phyloP scores from a whole-genome alignment of 2,888 invertebrate species.

The Dolichopus griseipennis region DNA sequence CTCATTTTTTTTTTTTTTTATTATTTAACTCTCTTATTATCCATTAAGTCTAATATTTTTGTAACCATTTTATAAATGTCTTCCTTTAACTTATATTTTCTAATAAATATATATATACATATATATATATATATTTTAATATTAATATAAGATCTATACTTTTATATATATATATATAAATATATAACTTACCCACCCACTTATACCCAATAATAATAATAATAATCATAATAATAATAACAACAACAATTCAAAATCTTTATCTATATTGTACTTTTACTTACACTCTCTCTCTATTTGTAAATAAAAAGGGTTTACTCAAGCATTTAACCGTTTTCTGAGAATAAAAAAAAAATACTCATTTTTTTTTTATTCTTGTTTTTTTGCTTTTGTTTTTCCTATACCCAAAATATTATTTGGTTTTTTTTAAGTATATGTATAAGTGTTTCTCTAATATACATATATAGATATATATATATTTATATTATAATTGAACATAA shows the following conservation, averaged over 20 bases:
- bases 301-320: constrained; percentile 3
- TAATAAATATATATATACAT: not conserved
- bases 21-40: constrained; percentile 6
- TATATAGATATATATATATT: not conserved
- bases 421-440: not conserved
- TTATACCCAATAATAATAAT: not conserved
- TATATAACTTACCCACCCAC: not conserved
- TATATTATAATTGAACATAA: not conserved
- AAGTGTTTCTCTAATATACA: not conserved
- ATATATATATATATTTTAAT: constrained; percentile 1
- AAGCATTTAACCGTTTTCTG: constrained; percentile 5
- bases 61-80: constrained; percentile 6
- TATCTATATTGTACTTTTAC: constrained; percentile 3
- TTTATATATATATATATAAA: not conserved
- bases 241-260: not conserved
- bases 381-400: not conserved
- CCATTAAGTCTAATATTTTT: not conserved
- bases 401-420: not conserved
- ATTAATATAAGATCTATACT: too few relatives aligned
- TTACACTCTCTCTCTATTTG: constrained; percentile 2
- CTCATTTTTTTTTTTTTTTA: too few relatives aligned
- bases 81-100: not conserved
- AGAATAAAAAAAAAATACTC: constrained; percentile 2
- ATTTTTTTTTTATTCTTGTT: not conserved
- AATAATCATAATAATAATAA: not conserved